Base-by-base conservation (phyloP, 92 coral and sea anemone species). In the Pocillopora meandrina region DNA sequence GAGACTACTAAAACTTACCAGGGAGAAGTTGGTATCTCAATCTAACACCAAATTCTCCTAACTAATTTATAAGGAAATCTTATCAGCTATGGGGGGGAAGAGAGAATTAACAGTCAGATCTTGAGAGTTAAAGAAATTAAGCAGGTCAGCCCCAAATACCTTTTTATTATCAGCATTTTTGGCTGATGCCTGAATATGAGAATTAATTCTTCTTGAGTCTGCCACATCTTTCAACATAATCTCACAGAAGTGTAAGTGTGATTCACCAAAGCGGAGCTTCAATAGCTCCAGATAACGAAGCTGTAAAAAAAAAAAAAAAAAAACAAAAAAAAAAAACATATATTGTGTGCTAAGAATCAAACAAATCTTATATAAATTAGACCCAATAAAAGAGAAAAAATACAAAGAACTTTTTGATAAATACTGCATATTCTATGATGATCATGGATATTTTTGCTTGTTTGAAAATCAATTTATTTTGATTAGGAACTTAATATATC, bases 231-330 rank as follows among this genome's bases (percentile, higher is more conserved):
- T 97, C 56, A 97, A 85, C 99, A 97, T 97, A 62, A 97, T 93
- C 85, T 97, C 99, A 82, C 99, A 97, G 84, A 97, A 97, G 87
- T 97, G 99, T 14, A 97, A 90, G 65, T 97, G 99, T 10, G 99
- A 94, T 78, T 97, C 99, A 23, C 99, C 99, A 86, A 97, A 97
- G 16, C 99, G 95, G 47, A 97, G 91, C 84, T 97, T 97, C 35
- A 97, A 93, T 21, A 97, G 90, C 83, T 97, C 99, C 78, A 97
- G 81, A 82, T 97, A 97, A 80, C 99, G 95, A 76, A 94, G 95
- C 99, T 97, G 84, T 21, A 23, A 65, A 9, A 31, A 4, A 74
- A 13, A 71, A 58, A 60, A 11, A 34, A 66, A 23, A 76, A 26
- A 26, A 26, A 26, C 36, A 31, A 4, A 74, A 13, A 71, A 58